These are phyloP conservation scores for Platysteira castanea DNA, from an alignment of 2,113 vertebrate genomes.

Conservation along the genomic window DNA sequence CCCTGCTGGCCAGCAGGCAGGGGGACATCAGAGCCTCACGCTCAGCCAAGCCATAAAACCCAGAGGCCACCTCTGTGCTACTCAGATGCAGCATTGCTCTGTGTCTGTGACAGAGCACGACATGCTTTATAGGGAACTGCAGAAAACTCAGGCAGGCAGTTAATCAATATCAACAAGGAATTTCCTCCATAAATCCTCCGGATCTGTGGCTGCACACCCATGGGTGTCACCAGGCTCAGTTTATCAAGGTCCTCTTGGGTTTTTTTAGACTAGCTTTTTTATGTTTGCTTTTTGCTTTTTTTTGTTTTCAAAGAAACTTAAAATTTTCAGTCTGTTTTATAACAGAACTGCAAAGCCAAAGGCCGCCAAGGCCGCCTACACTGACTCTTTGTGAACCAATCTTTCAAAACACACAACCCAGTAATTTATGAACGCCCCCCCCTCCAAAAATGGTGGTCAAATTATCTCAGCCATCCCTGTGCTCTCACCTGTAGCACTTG, in stretches of 20 bases:
- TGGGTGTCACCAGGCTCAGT: neutral
- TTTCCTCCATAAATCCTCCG: neutral
- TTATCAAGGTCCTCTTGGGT: neutral
- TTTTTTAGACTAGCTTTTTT: neutral
- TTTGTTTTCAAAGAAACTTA: neutral
- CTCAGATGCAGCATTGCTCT: neutral
- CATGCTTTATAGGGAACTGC: neutral
- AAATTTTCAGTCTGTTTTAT: neutral
- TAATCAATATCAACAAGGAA: neutral
- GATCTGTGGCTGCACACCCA: neutral
- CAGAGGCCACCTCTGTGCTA: neutral
- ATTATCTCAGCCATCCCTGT: too few species aligned
- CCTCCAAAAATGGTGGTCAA: neutral
- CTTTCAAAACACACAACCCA: neutral
- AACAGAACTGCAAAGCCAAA: neutral
- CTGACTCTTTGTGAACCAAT: rapidly evolving
- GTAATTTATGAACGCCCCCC: neutral
- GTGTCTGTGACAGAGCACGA: neutral
- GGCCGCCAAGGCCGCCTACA: neutral
- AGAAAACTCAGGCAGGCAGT: neutral
- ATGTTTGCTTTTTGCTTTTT: neutral
- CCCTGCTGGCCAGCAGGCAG: neutral
- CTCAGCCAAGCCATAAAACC: neutral
- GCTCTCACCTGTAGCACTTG: rapidly evolving
- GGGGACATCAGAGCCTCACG: neutral